Percentiles rank a stretch among this genome's conserved stretches.
These are phyloP conservation scores for Quadroppia sp. DNA, from an alignment of 2,888 invertebrate genomes.

Conservation along the genomic window DNA sequence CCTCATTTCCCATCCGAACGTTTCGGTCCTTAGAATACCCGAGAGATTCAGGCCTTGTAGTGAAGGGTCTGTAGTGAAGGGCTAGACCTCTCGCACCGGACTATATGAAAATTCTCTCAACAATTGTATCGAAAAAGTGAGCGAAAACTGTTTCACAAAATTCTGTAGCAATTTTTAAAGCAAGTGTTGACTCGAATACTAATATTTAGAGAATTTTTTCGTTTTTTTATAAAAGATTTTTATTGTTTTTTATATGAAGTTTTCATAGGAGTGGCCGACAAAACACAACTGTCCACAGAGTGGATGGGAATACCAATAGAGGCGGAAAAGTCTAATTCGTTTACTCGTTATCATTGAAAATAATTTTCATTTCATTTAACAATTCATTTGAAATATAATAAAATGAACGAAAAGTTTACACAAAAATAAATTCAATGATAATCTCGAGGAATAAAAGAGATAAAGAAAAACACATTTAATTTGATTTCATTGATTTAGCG, in stretches of 20 bases:
- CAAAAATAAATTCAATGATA: too few species aligned
- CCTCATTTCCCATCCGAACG: constrained; percentile 23
- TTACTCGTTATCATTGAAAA: too few species aligned
- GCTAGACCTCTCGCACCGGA: not conserved
- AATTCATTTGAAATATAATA: too few species aligned
- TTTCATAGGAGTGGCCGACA: not conserved
- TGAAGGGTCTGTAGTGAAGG: not conserved
- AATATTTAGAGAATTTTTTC: too few species aligned
- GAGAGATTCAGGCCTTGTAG: not conserved
- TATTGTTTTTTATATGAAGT: not conserved
- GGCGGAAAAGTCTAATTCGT: too few species aligned
- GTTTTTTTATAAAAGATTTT: not conserved
- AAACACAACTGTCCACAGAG: not conserved
- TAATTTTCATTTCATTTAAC: too few species aligned
- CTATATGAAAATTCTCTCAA: constrained; percentile 3
- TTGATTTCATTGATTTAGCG: too few species aligned
- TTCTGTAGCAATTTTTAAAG: not conserved
- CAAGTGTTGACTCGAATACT: constrained; percentile 17
- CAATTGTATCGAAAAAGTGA: not conserved
- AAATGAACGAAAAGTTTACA: too few species aligned
- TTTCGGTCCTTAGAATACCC: constrained; percentile 5
- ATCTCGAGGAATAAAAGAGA: too few species aligned
- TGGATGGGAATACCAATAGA: too few species aligned
- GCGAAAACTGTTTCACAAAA: not conserved
- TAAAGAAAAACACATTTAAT: too few species aligned